Evolutionary conservation across 2,113 vertebrate genomes (phyloP), one percentile per base, ranked within the genome.

Genomic region (Nothobranchius furzeri): DNA sequence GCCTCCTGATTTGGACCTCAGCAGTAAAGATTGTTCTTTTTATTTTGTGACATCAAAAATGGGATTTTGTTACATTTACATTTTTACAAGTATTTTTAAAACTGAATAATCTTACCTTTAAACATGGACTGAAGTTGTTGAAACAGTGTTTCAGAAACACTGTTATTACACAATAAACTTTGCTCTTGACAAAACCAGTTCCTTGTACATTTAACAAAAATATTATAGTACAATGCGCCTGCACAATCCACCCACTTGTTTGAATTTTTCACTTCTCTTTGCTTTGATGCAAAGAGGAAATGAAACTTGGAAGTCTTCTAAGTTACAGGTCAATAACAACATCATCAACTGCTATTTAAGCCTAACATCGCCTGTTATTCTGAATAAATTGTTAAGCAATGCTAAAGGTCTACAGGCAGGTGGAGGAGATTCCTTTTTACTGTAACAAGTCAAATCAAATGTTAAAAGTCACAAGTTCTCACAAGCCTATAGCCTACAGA

Each of bases 221-320:
- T 36, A 11, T 5, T 36, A 48, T 30, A 52, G 5, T 24, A 35
- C 11, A 7, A 6, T 42, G 7, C 35, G 1, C 2, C 20, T 40
- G 14, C 1, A 36, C 30, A 30, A 30, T 63, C 2, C 12, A 9
- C 0, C 17, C 43, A 46, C 7, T 10, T 45, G 11, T 12, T 0
- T 35, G 0, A 50, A 6, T 52, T 3, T 81, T 50, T 65, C 73
- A 85, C 61, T 87, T 87, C 45, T 43, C 64, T 60, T 54, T 74
- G 0, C 2, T 30, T 6, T 40, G 15, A 9, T 45, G 43, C 3
- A 10, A 15, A 0, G 13, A 68, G 76, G 85, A 84, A 80, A 54
- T 80, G 73, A 84, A 80, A 87, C 58, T 20, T 5, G 30, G 11
- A 1, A 37, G 46, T 42, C 48, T 40, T 64, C 3, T 37, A 55